phyloP scores from a whole-genome alignment of 2,113 vertebrate species.

The Hylia prasina region DNA sequence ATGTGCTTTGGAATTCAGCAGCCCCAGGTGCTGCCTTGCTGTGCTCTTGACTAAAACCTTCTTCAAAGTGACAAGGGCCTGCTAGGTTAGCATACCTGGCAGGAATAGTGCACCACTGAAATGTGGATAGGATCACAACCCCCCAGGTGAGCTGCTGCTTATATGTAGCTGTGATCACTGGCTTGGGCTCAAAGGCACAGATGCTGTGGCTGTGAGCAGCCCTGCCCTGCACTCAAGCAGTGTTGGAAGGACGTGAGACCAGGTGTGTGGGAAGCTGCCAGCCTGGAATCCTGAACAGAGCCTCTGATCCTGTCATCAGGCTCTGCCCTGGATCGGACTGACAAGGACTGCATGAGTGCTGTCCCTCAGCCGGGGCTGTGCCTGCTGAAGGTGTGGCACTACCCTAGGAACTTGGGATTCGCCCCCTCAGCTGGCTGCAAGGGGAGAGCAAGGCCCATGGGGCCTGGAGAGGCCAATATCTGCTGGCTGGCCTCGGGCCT shows the following conservation, averaged over 20 bases:
- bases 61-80: not conserved
- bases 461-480: not conserved
- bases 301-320: not conserved
- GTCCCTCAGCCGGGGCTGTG: not conserved
- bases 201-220: not conserved
- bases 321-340: not conserved
- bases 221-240: not conserved
- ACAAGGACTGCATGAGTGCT: rapidly evolving
- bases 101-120: not conserved
- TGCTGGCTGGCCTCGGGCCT: not conserved
- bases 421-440: not conserved
- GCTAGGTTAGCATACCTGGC: not conserved
- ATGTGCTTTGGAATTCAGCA: not conserved
- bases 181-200: not conserved
- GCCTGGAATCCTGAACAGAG: not conserved
- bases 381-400: not conserved
- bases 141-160: not conserved
- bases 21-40: not conserved
- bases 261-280: not conserved
- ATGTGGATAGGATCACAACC: not conserved
- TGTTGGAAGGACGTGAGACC: not conserved
- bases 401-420: not conserved
- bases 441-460: not conserved
- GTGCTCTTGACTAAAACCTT: not conserved
- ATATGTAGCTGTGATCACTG: not conserved